Percentiles rank a stretch among this genome's conserved stretches.
phyloP scores from a whole-genome alignment of 1,140 invertebrate species.

The Pissodes strobi region DNA sequence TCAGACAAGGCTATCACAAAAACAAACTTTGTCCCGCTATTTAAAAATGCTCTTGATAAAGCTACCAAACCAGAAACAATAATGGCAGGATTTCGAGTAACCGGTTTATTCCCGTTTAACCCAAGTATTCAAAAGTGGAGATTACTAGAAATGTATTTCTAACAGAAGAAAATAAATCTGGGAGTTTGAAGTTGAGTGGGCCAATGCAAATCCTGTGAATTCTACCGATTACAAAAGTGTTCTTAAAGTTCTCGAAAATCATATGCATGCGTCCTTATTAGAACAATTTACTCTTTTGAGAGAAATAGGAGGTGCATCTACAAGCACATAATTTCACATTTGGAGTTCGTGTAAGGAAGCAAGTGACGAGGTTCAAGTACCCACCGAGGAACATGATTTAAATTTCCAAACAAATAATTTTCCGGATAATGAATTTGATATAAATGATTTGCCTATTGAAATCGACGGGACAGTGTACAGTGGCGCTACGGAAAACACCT shows the following conservation, averaged over 20 bases:
- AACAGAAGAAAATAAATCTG: neutral
- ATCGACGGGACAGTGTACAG: conserved; percentile 2
- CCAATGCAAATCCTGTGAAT: too few species aligned
- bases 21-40: conserved; percentile 44
- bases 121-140: conserved; percentile 47
- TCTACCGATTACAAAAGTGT: too few species aligned
- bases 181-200: neutral
- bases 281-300: neutral
- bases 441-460: conserved; percentile 2
- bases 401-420: neutral
- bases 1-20: conserved; percentile 21
- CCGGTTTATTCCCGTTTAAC: conserved; percentile 52
- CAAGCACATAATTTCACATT: neutral
- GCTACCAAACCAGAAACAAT: conserved; percentile 38
- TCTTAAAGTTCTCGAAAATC: neutral
- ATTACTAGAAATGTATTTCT: conserved; percentile 42
- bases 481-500: too few species aligned
- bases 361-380: too few species aligned
- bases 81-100: conserved; percentile 50
- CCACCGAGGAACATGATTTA: neutral
- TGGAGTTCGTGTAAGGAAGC: neutral
- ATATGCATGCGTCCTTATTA: neutral
- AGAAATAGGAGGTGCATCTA: neutral
- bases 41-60: conserved; percentile 46
- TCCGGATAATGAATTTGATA: neutral